These are phyloP conservation scores for Oxycera nigricornis DNA, from an alignment of 2,888 invertebrate genomes.

Conservation along the genomic window DNA sequence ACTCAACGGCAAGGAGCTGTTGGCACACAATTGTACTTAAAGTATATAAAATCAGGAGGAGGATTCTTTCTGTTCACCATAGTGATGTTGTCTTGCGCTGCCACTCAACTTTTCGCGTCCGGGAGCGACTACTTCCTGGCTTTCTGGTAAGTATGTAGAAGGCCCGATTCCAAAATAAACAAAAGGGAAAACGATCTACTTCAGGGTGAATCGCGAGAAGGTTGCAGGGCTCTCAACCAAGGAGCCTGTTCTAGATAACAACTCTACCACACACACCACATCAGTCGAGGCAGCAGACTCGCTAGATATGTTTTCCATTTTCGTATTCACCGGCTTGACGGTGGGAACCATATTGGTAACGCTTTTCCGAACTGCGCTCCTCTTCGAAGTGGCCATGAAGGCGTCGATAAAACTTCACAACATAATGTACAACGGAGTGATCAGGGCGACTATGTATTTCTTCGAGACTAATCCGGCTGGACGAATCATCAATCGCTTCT, in stretches of 20 bases:
- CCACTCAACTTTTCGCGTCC: constrained; percentile 75
- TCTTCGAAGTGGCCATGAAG: constrained; percentile 70
- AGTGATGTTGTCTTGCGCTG: constrained; percentile 69
- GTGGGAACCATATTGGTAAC: constrained; percentile 60
- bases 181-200: too few species aligned
- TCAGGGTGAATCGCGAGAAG: constrained; percentile 2
- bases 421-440: constrained; percentile 80
- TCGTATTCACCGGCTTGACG: constrained; percentile 64
- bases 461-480: constrained; percentile 88
- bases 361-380: constrained; percentile 60
- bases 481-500: constrained; percentile 84
- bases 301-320: constrained; percentile 55
- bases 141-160: constrained; percentile 74
- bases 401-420: constrained; percentile 82
- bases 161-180: too few species aligned
- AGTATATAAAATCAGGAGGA: constrained; percentile 77
- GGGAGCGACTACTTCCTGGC: constrained; percentile 81
- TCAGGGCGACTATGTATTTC: constrained; percentile 82
- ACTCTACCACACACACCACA: too few species aligned
- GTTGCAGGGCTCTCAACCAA: neutral
- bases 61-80: constrained; percentile 67
- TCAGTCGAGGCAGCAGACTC: too few species aligned
- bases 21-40: constrained; percentile 67
- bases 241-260: neutral
- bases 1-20: constrained; percentile 70